Conservation (phyloP, 2,113 vertebrate genomes). For the Nestor notabilis region DNA sequence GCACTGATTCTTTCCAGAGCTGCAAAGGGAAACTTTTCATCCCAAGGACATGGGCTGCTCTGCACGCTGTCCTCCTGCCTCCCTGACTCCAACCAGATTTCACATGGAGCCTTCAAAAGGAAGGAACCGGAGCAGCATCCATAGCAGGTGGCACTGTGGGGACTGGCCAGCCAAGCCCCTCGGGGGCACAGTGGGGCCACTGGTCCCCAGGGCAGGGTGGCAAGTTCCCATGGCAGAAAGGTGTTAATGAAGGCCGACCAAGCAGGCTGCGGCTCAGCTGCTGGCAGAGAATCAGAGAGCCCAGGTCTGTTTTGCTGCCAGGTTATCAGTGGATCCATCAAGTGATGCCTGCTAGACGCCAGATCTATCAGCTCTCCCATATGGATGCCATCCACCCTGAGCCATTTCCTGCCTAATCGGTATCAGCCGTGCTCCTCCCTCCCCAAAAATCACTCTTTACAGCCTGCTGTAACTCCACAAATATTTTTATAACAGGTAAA, state of each 20-base stretch:
- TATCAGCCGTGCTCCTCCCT: slow-evolving; percentile 40
- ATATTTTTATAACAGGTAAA: slow-evolving; percentile 56
- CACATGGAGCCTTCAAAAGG: slow-evolving; percentile 42
- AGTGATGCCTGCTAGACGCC: slow-evolving; percentile 64
- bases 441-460: neutral
- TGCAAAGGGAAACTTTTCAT: slow-evolving; percentile 4
- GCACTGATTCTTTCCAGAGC: slow-evolving; percentile 54
- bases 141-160: neutral
- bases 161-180: neutral
- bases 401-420: slow-evolving; percentile 67
- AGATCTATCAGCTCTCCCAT: slow-evolving; percentile 70
- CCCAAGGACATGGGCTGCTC: neutral
- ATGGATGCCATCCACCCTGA: slow-evolving; percentile 66
- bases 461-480: slow-evolving; percentile 11
- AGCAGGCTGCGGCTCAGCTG: slow-evolving; percentile 26
- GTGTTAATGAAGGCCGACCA: slow-evolving; percentile 1
- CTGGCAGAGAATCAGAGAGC: slow-evolving; percentile 60
- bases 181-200: neutral
- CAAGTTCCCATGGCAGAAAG: slow-evolving; percentile 19
- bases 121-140: neutral
- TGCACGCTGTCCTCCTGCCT: slow-evolving; percentile 31
- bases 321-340: slow-evolving; percentile 71
- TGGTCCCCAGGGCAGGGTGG: neutral
- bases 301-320: slow-evolving; percentile 61
- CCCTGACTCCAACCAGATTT: slow-evolving; percentile 60